Evolutionary conservation across 2,888 invertebrate genomes (phyloP).

Genomic region (Drosophila demipolita): DNA sequence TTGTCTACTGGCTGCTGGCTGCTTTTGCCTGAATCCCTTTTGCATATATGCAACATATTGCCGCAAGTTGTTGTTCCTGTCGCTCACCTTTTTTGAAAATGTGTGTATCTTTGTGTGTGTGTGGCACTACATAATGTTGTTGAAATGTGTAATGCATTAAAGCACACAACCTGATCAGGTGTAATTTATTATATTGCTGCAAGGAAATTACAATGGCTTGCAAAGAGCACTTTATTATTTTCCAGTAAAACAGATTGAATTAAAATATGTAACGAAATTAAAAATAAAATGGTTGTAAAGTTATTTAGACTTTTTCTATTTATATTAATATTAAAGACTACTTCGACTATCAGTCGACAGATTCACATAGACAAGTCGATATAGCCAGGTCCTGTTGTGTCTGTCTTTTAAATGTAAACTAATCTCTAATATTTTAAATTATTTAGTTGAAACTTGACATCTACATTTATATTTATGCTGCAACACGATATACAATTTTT

Average conservation of each 20-base stretch:
- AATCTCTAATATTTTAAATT: no score
- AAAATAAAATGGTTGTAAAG: background rate
- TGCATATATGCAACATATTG: slow-evolving; percentile 45
- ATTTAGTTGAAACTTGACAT: no score
- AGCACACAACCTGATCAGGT: slow-evolving; percentile 1
- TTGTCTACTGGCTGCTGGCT: background rate
- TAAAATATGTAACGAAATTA: background rate
- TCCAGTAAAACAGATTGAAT: background rate
- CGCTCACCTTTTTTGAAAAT: background rate
- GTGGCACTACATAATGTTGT: background rate
- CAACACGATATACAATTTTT: no score
- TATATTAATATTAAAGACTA: background rate
- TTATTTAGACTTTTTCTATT: background rate
- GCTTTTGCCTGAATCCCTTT: slow-evolving; percentile 22
- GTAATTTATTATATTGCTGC: background rate
- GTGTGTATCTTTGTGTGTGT: background rate
- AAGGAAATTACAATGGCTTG: background rate
- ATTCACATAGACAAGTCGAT: background rate
- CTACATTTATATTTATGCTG: no score
- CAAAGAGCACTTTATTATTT: background rate
- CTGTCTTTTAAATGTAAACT: no score
- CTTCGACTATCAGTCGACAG: background rate
- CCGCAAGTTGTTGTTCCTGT: slow-evolving; percentile 30
- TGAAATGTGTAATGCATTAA: background rate
- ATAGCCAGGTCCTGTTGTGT: no score